Percentiles rank a stretch among this genome's conserved stretches.
phyloP scores from a whole-genome alignment of 2,113 vertebrate genomes.

The Mormoops blainvillei region DNA sequence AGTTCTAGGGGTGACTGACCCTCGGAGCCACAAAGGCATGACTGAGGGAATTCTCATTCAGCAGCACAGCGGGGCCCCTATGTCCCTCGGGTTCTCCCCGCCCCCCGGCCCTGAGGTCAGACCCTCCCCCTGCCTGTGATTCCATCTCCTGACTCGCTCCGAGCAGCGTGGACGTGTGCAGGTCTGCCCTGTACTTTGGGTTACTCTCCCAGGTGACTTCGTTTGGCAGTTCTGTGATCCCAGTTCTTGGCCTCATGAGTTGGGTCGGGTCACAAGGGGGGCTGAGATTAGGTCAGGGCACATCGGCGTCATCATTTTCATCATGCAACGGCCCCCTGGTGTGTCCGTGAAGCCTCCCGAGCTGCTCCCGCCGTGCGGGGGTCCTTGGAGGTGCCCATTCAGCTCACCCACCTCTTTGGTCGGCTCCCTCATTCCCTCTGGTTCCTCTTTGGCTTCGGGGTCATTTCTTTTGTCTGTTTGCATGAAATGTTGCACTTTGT shows the following conservation, averaged over 20 bases:
- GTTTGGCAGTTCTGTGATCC: background rate
- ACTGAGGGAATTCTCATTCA: too few relatives aligned
- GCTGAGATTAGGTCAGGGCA: background rate
- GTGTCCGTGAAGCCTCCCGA: background rate
- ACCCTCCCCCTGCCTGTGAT: rapidly evolving
- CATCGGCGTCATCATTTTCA: too few relatives aligned
- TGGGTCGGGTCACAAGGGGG: background rate
- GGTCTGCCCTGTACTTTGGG: background rate
- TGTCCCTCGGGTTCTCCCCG: too few relatives aligned
- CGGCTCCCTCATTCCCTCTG: background rate
- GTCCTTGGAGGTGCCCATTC: background rate
- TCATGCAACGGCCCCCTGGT: too few relatives aligned
- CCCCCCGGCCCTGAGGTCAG: too few relatives aligned
- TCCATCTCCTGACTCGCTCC: too few relatives aligned
- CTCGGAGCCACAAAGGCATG: too few relatives aligned
- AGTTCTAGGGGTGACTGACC: too few relatives aligned
- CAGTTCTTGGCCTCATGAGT: background rate
- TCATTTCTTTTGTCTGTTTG: background rate
- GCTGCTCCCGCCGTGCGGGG: background rate
- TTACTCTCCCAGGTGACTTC: too few relatives aligned
- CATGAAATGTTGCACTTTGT: background rate
- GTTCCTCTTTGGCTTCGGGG: background rate
- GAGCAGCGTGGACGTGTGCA: background rate
- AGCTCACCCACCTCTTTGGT: too few relatives aligned
- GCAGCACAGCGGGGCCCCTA: too few relatives aligned